Conservation (phyloP, 1,140 invertebrate genomes). For the Drosophila novamexicana region DNA sequence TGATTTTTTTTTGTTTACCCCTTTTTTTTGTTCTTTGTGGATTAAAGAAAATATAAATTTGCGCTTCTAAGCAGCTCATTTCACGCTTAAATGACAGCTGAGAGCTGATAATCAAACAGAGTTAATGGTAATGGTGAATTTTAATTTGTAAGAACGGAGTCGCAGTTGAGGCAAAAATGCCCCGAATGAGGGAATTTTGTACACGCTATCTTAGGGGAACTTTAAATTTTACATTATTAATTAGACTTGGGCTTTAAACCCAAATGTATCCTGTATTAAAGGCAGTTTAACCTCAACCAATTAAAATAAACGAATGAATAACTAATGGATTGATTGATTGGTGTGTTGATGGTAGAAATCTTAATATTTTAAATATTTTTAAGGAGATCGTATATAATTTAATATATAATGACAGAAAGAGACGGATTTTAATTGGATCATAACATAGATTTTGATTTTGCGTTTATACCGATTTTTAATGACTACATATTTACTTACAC, state of each 20-base stretch:
- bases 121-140: slow-evolving; percentile 19
- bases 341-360: no score
- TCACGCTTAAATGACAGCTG: slow-evolving; percentile 66
- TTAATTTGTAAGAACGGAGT: background rate
- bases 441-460: no score
- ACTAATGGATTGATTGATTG: background rate
- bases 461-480: no score
- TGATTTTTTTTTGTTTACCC: slow-evolving; percentile 3
- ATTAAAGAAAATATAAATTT: slow-evolving; percentile 60
- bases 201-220: slow-evolving; percentile 31
- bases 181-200: slow-evolving; percentile 7
- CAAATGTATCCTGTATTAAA: no score
- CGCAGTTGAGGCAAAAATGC: background rate
- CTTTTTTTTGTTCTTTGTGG: slow-evolving; percentile 4
- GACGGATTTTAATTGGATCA: no score
- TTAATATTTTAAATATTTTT: no score
- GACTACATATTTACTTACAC: no score
- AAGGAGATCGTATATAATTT: no score
- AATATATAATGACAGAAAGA: no score
- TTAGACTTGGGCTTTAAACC: no score
- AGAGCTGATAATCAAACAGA: slow-evolving; percentile 56
- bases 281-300: no score
- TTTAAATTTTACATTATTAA: background rate
- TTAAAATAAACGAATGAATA: background rate
- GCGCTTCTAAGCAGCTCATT: slow-evolving; percentile 66